Evolutionary conservation across 1,140 invertebrate genomes (phyloP).

Genomic region (Caligus rogercresseyi): DNA sequence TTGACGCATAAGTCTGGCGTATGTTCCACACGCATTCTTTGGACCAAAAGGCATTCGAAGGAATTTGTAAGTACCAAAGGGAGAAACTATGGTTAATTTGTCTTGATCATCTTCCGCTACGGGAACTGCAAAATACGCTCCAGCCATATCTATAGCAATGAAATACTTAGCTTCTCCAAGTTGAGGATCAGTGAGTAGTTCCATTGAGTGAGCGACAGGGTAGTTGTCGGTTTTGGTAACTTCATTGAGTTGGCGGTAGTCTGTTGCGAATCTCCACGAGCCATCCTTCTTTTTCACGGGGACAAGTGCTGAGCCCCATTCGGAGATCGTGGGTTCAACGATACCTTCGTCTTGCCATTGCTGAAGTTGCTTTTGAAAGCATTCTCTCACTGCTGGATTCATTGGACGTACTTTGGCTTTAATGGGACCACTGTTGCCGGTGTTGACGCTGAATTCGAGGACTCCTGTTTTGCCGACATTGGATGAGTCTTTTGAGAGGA

Average conservation of each 20-base stretch:
- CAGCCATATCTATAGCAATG: not conserved
- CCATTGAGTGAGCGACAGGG: not conserved
- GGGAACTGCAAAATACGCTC: not conserved
- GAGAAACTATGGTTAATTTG: not conserved
- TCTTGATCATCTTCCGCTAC: not conserved
- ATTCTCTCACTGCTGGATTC: not conserved
- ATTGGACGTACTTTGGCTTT: not conserved
- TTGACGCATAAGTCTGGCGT: not conserved
- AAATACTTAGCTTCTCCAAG: not conserved
- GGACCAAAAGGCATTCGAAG: not conserved
- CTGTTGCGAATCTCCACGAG: not conserved
- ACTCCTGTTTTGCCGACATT: too few species aligned
- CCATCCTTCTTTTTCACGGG: slow-evolving; percentile 1
- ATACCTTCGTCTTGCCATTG: not conserved
- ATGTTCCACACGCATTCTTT: not conserved
- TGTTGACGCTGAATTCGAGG: not conserved
- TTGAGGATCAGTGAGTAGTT: not conserved
- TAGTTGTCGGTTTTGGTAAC: not conserved
- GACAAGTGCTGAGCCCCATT: not conserved
- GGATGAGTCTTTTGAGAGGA: too few species aligned
- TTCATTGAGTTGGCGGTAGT: not conserved
- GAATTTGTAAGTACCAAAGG: not conserved
- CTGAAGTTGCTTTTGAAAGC: not conserved
- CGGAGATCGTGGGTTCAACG: not conserved
- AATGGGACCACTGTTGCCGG: not conserved